These are phyloP conservation scores for Thalassarche chlororhynchos DNA, from an alignment of 2,113 vertebrate genomes.

Conservation along the genomic window DNA sequence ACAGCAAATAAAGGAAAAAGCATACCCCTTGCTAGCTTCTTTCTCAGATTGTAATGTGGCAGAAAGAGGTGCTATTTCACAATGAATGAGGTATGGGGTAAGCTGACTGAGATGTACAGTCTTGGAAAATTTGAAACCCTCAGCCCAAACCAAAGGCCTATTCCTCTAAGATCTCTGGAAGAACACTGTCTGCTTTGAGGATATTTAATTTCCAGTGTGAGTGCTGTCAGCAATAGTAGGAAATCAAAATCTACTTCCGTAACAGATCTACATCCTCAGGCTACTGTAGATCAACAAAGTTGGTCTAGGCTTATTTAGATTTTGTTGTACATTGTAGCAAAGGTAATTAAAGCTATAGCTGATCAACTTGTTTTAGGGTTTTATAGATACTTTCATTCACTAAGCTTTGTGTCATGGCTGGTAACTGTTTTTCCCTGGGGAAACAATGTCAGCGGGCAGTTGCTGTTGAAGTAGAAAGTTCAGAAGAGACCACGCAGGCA, in stretches of 20 bases:
- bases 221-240: background rate
- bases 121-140: background rate
- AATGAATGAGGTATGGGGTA: background rate
- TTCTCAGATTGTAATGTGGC: background rate
- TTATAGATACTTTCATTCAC: background rate
- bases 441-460: background rate
- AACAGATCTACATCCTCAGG: background rate
- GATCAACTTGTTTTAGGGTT: background rate
- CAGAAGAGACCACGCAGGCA: fast-evolving
- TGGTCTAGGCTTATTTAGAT: background rate
- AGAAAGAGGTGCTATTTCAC: background rate
- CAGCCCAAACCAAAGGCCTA: background rate
- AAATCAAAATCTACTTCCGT: background rate
- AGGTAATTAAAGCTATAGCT: background rate
- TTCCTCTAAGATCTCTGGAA: background rate
- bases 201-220: background rate
- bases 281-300: background rate
- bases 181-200: background rate
- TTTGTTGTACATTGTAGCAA: background rate
- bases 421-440: background rate
- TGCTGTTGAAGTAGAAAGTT: background rate
- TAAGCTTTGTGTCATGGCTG: background rate
- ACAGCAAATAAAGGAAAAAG: background rate
- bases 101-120: background rate
- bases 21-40: background rate